Conservation (phyloP, 2,888 invertebrate species). For the Hyalella azteca region DNA sequence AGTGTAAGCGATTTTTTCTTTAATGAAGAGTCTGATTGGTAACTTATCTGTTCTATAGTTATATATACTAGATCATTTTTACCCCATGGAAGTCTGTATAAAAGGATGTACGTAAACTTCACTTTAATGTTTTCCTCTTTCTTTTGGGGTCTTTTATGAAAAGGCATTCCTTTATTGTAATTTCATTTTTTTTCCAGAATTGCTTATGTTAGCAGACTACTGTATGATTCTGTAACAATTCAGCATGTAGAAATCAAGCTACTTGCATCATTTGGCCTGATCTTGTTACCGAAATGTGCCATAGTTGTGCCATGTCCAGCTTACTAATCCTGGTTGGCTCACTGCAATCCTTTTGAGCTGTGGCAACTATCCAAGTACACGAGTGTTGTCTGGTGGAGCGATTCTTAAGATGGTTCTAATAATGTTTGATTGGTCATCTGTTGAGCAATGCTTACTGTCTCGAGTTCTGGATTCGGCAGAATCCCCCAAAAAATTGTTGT, state of each 20-base stretch:
- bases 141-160: neutral
- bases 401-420: neutral
- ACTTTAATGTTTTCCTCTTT: neutral
- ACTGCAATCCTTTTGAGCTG: too few relatives aligned
- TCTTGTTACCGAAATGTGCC: neutral
- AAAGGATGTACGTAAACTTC: neutral
- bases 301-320: neutral
- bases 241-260: neutral
- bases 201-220: neutral
- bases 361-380: too few relatives aligned
- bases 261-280: neutral
- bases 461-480: neutral
- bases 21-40: neutral
- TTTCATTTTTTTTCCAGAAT: neutral
- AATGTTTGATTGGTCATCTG: neutral
- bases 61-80: neutral
- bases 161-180: neutral
- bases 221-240: neutral
- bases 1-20: neutral
- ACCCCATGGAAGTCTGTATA: neutral
- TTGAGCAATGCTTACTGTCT: neutral
- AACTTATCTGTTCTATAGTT: neutral
- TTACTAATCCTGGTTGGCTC: too few relatives aligned
- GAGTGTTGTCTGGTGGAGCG: neutral
- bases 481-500: too few relatives aligned